Base-by-base conservation (phyloP, 2,113 vertebrate genomes). In the Pteropus alecto region DNA sequence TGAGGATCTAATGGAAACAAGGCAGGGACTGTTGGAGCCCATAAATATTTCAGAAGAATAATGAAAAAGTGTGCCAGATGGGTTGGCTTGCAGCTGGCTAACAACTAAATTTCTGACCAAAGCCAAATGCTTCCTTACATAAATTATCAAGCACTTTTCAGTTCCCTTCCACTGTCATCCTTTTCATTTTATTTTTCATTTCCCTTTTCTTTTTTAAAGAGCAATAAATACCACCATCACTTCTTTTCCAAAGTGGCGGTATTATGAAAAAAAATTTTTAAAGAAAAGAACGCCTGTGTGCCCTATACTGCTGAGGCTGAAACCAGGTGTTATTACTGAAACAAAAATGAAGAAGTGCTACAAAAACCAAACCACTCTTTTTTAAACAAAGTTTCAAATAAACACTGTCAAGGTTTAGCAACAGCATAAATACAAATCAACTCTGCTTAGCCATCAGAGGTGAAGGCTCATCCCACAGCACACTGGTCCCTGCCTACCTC, bases 41-140 rank as follows among this genome's bases (percentile, higher is more conserved):
- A 95, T 97, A 94, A 96, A 95, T 95, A 96, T 96, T 96, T 96
- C 91, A 98, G 94, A 84, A 90, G 22, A 95, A 92, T 61, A 73
- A 95, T 2, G 28, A 95, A 74, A 54, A 89, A n/a, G 71, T 56
- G 70, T 71, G 97, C 97, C 33, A 70, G 87, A 93, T 30, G 1
- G 0, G 93, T 93, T 54, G 0, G 0, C 74, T 38, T 58, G 54
- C 90, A 9, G 68, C 90, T 95, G 74, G 67, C 70, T 93, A 93
- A 58, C 90, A 90, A 93, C 88, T 78, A 56, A 26, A 90, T 30
- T 88, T 97, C 96, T 88, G 33, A 0, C 7, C 65, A 97, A 61
- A 93, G 60, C 85, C 95, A 87, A 46, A 92, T 56, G 43, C 92
- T 96, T 95, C 92, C 68, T 70, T 93, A 35, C 6, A 7, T 86